Evolutionary conservation across 1,140 invertebrate species (phyloP).

Genomic region (Bradynema listronoti): DNA sequence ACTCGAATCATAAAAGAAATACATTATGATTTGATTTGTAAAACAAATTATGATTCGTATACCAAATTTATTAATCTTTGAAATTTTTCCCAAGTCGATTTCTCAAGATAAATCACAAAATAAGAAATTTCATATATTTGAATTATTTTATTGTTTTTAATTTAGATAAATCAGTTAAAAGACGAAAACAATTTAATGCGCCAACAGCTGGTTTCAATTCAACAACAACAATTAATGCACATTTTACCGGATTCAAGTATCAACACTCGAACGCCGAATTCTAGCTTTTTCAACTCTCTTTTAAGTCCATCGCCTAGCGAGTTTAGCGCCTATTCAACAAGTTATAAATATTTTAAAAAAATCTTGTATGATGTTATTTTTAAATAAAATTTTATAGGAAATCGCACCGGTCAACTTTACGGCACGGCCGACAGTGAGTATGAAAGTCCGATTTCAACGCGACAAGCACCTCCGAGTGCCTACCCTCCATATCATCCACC

Average conservation of each 20-base stretch:
- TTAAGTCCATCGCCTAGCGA: constrained; percentile 12
- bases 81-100: too few relatives aligned
- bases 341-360: constrained; percentile 1
- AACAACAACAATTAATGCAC: neutral
- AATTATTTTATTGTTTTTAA: neutral
- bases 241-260: neutral
- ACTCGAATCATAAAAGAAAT: too few relatives aligned
- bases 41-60: too few relatives aligned
- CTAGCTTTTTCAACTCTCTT: constrained; percentile 10
- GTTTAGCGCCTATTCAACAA: constrained; percentile 16
- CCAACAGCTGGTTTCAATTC: constrained; percentile 10
- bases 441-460: constrained; percentile 19
- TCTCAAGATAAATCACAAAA: constrained; percentile 8
- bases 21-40: too few relatives aligned
- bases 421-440: constrained; percentile 25
- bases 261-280: neutral
- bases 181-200: constrained; percentile 14
- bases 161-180: constrained; percentile 28
- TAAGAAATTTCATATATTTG: neutral
- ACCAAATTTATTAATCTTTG: too few relatives aligned
- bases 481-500: neutral
- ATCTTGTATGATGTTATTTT: neutral
- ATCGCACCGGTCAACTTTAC: neutral
- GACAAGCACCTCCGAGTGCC: neutral
- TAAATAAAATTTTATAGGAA: too few relatives aligned